These are phyloP conservation scores for Taenioides sp. DNA, from an alignment of 2,797 vertebrate genomes.

Conservation along the genomic window DNA sequence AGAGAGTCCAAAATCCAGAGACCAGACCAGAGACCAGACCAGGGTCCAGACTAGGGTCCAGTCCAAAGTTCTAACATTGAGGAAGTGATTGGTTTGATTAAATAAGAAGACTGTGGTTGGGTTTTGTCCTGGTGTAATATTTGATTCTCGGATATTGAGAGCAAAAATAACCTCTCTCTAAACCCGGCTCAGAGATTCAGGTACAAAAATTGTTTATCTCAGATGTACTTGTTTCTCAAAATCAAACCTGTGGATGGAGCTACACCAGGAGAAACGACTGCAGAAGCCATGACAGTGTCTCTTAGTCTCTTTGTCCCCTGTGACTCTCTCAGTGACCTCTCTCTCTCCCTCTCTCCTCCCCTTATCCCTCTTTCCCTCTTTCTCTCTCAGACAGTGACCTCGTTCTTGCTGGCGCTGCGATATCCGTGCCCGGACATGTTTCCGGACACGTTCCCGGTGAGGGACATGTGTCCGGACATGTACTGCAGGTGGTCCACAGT, in stretches of 20 bases:
- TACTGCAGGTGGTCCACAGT: constrained; percentile 97
- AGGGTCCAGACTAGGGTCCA: constrained; percentile 1
- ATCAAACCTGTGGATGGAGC: neutral
- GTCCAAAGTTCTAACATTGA: constrained; percentile 44
- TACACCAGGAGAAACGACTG: neutral
- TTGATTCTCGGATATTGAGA: neutral
- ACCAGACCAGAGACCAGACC: constrained; percentile 61
- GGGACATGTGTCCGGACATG: constrained; percentile 79
- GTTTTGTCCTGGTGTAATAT: neutral
- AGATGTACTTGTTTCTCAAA: neutral
- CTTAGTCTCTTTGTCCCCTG: too few species aligned
- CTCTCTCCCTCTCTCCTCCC: neutral
- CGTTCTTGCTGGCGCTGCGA: constrained; percentile 95
- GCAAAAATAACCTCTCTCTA: too few species aligned
- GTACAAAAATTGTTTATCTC: neutral
- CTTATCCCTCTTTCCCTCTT: neutral
- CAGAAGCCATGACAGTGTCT: too few species aligned
- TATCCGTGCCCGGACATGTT: constrained; percentile 89
- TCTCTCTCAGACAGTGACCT: constrained; percentile 84
- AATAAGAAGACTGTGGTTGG: constrained; percentile 28
- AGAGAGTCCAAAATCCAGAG: constrained; percentile 57
- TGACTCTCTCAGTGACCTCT: neutral
- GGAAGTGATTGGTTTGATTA: constrained; percentile 61
- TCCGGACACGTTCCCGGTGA: too few species aligned
- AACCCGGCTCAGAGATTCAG: neutral